Evolutionary conservation across 2,797 vertebrate species (phyloP), one percentile per base, ranked within the genome.

Genomic region (Synaphobranchus kaupii): DNA sequence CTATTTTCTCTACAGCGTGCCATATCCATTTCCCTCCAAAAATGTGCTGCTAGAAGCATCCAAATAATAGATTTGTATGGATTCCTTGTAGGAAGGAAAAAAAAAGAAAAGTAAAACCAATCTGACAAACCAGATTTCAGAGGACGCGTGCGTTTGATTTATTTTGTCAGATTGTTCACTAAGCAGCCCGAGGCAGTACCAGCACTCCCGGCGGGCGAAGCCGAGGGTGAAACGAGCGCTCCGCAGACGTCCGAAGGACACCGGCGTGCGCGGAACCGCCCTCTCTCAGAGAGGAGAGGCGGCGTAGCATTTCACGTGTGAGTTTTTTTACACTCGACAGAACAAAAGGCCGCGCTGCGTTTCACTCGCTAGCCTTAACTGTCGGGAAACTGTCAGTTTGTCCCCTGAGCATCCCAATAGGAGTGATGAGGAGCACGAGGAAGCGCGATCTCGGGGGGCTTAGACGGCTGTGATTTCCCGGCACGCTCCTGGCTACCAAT

Each of bases 321-420:
- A 34, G 34, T 84, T 60, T 84, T 84, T 84, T 84, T 60, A 63
- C 54, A 44, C 52, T 25, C 47, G 52, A 84, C 52, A 63, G 54
- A 84, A 84, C 54, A 84, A 84, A 60, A 84, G 58, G 15, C 83
- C 25, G 4, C 31, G 34, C 13, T 84, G 28, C 20, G 31, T 63
- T 84, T 58, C 83, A 47, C 83, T 84, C 34, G 9, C 34, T 47
- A 12, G 54, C 34, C 34, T 47, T 54, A 84, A 54, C 52, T 84
- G 52, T 54, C 56, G 20, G 83, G 50, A 84, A 84, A 80, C 76
- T 48, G 76, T 89, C 87, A 91, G 76, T 89, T 91, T 91, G 93
- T 92, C 94, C 94, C 88, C 90, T 92, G 94, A 94, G 93, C 78
- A 93, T 94, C 94, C 94, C 93, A 92, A 92, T 86, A 94, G 92